Evolutionary conservation across 1,140 invertebrate species (phyloP), one percentile per base, ranked within the genome.

Genomic region (Nylanderia fulva): DNA sequence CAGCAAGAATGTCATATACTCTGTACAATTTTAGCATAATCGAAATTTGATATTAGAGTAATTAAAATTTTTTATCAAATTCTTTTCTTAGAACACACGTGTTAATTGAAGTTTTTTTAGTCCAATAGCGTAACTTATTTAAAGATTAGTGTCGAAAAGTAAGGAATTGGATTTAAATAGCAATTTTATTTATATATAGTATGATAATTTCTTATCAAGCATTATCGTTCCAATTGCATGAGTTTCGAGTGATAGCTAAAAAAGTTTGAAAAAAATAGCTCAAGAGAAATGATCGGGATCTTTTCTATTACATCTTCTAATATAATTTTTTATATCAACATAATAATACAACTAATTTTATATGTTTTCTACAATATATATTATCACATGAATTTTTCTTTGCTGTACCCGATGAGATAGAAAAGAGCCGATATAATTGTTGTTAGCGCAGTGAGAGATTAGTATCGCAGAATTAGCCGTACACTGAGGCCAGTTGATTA

Each of bases 221-320:
- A 58, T 45, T 54, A 11, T 45, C 4, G 15, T 18, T 8, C n/a
- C 29, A 36, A 18, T 15, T 80, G 77, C 77, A 71, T 33, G 77
- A 58, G 52, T 80, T 64, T 80, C 48, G 42, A 56, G 4, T 80
- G 36, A 13, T 80, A 71, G 64, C 58, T 69, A 45, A 71, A 71
- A 27, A 33, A 42, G 27, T 58, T 58, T 36, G 21, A 60, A 13
- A 33, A 58, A 45, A 15, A 5, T 42, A 71, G 36, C 13, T 58
- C 8, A 29, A 82, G 9, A 71, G 15, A 56, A 9, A 68, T 42
- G 42, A 45, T 9, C 2, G 13, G 24, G 39, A 36, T 82, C 66
- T 71, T 72, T 72, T 82, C 66, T 45, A 58, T 45, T 39, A 56
- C 39, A 27, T 33, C 24, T 61, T 60, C 11, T 63, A 64, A 39